phyloP scores from a whole-genome alignment of 2,113 vertebrate genomes.

The Nannospalax galili region DNA sequence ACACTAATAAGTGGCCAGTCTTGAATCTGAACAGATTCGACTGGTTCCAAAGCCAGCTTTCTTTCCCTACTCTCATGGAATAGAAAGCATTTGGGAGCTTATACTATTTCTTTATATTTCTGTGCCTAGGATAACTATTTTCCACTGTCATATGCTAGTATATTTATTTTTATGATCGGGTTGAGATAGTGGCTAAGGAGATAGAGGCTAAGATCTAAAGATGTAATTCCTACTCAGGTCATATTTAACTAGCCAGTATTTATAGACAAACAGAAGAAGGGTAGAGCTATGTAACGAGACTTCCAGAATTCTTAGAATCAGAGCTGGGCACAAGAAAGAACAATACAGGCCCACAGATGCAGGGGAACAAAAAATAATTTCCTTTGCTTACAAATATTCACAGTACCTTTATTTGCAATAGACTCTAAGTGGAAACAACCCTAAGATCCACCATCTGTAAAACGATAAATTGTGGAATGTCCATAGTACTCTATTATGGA shows the following conservation, averaged over 20 bases:
- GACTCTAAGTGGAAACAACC: neutral
- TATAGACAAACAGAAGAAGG: conserved; percentile 7
- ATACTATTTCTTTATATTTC: conserved; percentile 31
- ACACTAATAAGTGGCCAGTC: neutral
- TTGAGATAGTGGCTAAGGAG: conserved; percentile 28
- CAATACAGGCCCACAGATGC: neutral
- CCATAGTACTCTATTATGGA: neutral
- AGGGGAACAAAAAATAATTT: neutral
- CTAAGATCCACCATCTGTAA: neutral
- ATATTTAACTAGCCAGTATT: neutral
- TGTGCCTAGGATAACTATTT: neutral
- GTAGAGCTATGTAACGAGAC: neutral
- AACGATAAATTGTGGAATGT: neutral
- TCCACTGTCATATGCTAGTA: neutral
- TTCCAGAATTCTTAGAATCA: neutral
- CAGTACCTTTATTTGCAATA: conserved; percentile 2
- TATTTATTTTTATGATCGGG: conserved; percentile 2
- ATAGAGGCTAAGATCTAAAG: neutral
- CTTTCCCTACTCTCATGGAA: neutral
- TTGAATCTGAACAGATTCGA: neutral
- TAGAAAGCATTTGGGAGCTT: conserved; percentile 30
- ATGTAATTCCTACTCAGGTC: neutral
- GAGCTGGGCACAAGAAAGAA: neutral
- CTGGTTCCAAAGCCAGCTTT: conserved; percentile 15
- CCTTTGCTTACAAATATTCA: neutral